These are phyloP conservation scores for Typhlichthys eigenmanni DNA, from an alignment of 2,797 vertebrate genomes.

Conservation along the genomic window DNA sequence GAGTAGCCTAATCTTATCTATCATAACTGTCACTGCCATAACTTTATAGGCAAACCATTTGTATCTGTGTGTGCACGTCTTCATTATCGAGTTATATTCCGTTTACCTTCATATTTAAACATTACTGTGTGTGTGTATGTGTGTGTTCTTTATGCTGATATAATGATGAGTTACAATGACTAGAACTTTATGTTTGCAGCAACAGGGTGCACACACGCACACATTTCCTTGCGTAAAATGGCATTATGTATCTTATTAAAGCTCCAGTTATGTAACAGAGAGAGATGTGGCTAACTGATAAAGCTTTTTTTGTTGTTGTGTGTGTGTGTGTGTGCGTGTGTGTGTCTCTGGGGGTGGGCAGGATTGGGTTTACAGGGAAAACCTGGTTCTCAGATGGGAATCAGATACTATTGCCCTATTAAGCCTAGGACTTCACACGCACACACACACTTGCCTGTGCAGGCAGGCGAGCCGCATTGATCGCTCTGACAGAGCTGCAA, in stretches of 20 bases:
- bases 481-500: not conserved
- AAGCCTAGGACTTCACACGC: conserved; percentile 34
- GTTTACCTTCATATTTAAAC: too few species aligned
- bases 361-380: conserved; percentile 46
- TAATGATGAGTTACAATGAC: not conserved
- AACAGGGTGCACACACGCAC: conserved; percentile 1
- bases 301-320: not conserved
- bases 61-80: too few species aligned
- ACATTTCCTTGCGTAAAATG: conserved; percentile 3
- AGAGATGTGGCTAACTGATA: not conserved
- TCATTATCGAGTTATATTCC: too few species aligned
- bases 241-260: conserved; percentile 18
- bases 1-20: too few species aligned
- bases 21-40: too few species aligned
- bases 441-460: conserved; percentile 16
- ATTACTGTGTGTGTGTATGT: not conserved
- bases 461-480: not conserved
- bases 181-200: not conserved
- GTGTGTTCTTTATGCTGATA: not conserved
- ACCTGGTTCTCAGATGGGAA: conserved; percentile 57
- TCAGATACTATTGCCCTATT: conserved; percentile 52
- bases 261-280: conserved; percentile 47
- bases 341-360: conserved; percentile 19
- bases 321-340: conserved; percentile 12
- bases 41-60: too few species aligned